Percentiles rank a stretch among this genome's conserved stretches.
These are phyloP conservation scores for Gallinago undulata DNA, from an alignment of 2,113 vertebrate genomes.

Conservation along the genomic window DNA sequence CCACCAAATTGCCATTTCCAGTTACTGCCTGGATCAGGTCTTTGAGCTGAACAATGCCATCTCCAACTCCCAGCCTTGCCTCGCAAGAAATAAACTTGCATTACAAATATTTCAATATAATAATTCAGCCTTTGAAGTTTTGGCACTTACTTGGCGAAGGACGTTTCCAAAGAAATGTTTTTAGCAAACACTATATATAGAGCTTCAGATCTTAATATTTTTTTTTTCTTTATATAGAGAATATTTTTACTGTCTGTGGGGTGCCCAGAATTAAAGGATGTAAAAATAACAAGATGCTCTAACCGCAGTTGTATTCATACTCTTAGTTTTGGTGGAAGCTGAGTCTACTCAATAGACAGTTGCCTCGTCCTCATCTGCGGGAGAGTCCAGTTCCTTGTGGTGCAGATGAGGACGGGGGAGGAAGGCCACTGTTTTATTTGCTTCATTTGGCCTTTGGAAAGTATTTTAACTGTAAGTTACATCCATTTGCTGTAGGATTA, in stretches of 20 bases:
- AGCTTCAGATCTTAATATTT: background rate
- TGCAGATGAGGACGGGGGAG: background rate
- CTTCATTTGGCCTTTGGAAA: background rate
- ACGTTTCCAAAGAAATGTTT: conserved; percentile 18
- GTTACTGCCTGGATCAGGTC: background rate
- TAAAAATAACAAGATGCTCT: background rate
- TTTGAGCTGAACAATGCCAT: background rate
- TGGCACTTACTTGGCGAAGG: conserved; percentile 9
- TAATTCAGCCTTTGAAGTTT: conserved; percentile 36
- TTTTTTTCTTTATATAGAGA: background rate
- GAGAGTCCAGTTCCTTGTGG: background rate
- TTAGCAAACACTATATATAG: background rate
- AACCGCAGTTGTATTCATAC: background rate
- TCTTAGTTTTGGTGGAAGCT: background rate
- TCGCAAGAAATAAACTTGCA: background rate
- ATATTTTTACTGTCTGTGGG: background rate
- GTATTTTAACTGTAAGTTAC: background rate
- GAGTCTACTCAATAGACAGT: background rate
- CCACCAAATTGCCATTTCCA: background rate
- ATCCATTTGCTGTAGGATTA: background rate
- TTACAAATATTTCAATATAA: background rate
- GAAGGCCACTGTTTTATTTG: background rate
- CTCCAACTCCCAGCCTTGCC: background rate
- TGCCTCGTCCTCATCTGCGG: background rate
- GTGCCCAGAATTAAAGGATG: background rate